These are phyloP conservation scores for Copidosoma floridanum DNA, from an alignment of 1,140 invertebrate genomes.

Conservation along the genomic window DNA sequence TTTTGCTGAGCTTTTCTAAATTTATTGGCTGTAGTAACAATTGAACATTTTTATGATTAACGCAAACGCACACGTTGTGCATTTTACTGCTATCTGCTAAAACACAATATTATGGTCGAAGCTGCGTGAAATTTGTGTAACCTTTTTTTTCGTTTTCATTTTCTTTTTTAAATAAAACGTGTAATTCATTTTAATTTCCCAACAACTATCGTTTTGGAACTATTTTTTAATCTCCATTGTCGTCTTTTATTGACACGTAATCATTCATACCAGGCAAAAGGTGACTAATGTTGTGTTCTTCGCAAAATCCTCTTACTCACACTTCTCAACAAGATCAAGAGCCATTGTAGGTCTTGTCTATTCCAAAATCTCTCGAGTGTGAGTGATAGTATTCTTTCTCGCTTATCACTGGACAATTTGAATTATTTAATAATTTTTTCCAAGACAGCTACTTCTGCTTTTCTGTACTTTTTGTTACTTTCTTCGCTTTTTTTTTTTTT, in stretches of 20 bases:
- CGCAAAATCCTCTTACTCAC: constrained; percentile 17
- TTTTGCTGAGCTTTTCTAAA: not conserved
- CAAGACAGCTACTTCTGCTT: too few species aligned
- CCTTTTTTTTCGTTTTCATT: not conserved
- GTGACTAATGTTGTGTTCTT: constrained; percentile 11
- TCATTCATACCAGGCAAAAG: constrained; percentile 18
- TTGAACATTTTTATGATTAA: constrained; percentile 13
- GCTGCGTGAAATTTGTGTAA: constrained; percentile 15
- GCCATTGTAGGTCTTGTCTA: too few species aligned
- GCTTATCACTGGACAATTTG: too few species aligned
- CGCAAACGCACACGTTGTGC: constrained; percentile 18
- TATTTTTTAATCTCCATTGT: not conserved
- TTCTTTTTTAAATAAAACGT: constrained; percentile 9
- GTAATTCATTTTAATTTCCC: constrained; percentile 7
- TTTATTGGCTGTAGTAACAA: constrained; percentile 3
- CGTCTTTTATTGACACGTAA: constrained; percentile 10
- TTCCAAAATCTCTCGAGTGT: too few species aligned
- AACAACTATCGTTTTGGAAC: constrained; percentile 11
- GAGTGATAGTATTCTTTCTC: too few species aligned
- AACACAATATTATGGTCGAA: constrained; percentile 10
- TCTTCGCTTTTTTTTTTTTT: too few species aligned
- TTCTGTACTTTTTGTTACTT: too few species aligned
- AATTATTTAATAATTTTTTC: too few species aligned
- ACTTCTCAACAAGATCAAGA: too few species aligned
- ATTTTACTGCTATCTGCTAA: constrained; percentile 14